phyloP scores from a whole-genome alignment of 2,797 vertebrate species.

The Gallinago nigripennis region DNA sequence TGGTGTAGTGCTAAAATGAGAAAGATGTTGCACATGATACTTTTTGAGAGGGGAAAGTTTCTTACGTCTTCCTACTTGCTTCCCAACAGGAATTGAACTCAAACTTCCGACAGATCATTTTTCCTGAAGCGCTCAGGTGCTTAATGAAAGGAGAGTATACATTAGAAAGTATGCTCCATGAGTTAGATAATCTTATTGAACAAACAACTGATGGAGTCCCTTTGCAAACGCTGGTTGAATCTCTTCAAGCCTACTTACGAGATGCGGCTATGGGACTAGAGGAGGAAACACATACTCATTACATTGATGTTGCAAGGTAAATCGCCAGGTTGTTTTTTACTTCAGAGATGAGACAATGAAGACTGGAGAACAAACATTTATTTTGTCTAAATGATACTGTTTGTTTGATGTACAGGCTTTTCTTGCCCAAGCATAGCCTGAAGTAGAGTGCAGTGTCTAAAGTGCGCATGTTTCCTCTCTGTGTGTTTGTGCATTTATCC shows the following conservation, averaged over 20 bases:
- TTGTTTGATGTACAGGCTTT: background rate
- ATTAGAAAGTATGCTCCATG: conserved; percentile 91
- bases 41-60: background rate
- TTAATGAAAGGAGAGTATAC: conserved; percentile 95
- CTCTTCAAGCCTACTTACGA: conserved; percentile 86
- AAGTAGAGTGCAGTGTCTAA: background rate
- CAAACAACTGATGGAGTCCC: conserved; percentile 92
- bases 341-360: background rate
- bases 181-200: conserved; percentile 92
- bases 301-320: conserved; percentile 92
- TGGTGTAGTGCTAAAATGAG: background rate
- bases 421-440: background rate
- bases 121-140: conserved; percentile 94
- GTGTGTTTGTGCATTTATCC: background rate
- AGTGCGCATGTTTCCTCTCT: fast-evolving
- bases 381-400: background rate
- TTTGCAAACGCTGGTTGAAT: conserved; percentile 87
- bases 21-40: background rate
- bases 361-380: background rate
- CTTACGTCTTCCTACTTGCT: background rate
- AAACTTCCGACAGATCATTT: conserved; percentile 98
- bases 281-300: conserved; percentile 88
- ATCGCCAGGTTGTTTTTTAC: background rate
- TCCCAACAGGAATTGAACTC: conserved; percentile 90
- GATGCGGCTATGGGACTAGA: conserved; percentile 87